A percentile compares a stretch with the other conserved stretches of the same genome.
Evolutionary conservation across 2,113 vertebrate species (phyloP).

Genomic region (Actinemys pallida): DNA sequence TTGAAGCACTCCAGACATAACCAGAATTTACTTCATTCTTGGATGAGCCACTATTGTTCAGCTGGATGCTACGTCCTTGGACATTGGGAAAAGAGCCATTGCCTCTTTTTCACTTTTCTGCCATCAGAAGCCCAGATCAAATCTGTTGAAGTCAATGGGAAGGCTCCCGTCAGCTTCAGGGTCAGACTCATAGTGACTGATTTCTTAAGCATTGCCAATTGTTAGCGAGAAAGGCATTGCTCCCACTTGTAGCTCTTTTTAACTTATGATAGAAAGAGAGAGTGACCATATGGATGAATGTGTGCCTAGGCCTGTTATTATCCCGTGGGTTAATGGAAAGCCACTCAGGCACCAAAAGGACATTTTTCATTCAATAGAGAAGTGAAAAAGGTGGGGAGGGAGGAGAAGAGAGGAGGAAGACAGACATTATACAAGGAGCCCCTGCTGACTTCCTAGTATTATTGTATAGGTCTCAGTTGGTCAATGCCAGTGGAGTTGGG

Average conservation of each 20-base stretch:
- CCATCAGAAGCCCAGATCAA: no score
- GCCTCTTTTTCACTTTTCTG: no score
- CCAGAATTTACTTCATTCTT: not conserved
- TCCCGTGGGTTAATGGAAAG: not conserved
- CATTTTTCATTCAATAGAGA: not conserved
- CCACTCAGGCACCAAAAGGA: not conserved
- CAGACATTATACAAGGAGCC: not conserved
- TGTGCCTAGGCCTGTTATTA: not conserved
- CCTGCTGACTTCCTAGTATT: not conserved
- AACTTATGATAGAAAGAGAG: not conserved
- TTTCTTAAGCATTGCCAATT: not conserved
- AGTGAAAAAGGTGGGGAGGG: no score
- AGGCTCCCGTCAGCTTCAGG: not conserved
- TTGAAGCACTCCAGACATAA: not conserved
- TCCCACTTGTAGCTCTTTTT: not conserved
- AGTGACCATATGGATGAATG: not conserved
- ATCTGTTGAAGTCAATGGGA: not conserved
- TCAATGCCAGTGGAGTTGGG: not conserved
- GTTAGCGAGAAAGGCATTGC: not conserved
- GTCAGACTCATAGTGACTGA: not conserved
- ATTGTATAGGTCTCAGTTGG: not conserved
- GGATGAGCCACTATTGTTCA: not conserved
- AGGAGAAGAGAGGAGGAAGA: no score
- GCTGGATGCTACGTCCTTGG: not conserved
- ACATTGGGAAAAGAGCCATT: no score